Percentiles rank a stretch among this genome's conserved stretches.
Evolutionary conservation across 2,888 invertebrate genomes (phyloP).

Genomic region (Dugesia japonica): DNA sequence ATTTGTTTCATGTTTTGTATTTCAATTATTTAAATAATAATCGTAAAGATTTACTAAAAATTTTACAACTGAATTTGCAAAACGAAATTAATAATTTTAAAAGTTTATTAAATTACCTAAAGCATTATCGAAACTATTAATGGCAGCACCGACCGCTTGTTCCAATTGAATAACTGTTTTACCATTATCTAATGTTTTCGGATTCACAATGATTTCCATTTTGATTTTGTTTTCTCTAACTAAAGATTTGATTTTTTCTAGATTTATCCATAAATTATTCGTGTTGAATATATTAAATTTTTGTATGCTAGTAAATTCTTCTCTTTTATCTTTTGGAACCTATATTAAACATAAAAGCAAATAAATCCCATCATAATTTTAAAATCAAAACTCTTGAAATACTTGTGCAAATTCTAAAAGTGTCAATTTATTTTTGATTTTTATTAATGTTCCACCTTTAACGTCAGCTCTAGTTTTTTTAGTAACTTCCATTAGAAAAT

Average conservation of each 20-base stretch:
- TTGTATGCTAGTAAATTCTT: slow-evolving; percentile 95
- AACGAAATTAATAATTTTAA: too few species aligned
- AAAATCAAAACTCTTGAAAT: too few species aligned
- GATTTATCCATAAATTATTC: slow-evolving; percentile 89
- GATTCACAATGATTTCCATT: slow-evolving; percentile 93
- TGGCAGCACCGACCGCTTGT: slow-evolving; percentile 94
- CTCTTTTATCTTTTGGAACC: slow-evolving; percentile 49
- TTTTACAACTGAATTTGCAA: too few species aligned
- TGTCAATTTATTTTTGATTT: slow-evolving; percentile 79
- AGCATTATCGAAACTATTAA: slow-evolving; percentile 87
- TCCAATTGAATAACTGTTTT: slow-evolving; percentile 87
- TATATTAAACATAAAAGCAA: not conserved
- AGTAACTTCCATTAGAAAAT: slow-evolving; percentile 98
- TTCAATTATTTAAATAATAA: too few species aligned
- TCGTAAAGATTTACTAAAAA: too few species aligned
- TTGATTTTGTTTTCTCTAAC: slow-evolving; percentile 65
- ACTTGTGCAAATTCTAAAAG: slow-evolving; percentile 96
- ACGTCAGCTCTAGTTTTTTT: slow-evolving; percentile 97
- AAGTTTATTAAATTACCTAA: slow-evolving; percentile 49
- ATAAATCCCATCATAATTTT: too few species aligned
- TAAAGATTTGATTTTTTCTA: slow-evolving; percentile 71
- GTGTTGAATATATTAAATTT: slow-evolving; percentile 74
- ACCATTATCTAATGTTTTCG: slow-evolving; percentile 66
- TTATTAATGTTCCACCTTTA: slow-evolving; percentile 91
- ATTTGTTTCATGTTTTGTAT: too few species aligned